Base-by-base conservation (phyloP, 2,888 invertebrate genomes). In the Coenonympha arcania region DNA sequence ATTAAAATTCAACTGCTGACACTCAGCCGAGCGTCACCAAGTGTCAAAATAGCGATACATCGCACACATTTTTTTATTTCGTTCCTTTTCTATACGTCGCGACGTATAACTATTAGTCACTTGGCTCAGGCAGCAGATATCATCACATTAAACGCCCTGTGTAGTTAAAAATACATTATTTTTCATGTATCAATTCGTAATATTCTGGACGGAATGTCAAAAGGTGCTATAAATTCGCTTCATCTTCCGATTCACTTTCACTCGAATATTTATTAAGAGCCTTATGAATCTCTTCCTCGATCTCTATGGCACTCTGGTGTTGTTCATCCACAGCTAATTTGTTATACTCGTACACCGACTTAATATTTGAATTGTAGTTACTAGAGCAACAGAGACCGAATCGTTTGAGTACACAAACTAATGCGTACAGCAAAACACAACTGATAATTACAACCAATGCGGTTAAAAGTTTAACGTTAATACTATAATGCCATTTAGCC, bases 191-290 rank as follows among this genome's bases (percentile, higher is more conserved):
- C 45, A 74, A 64, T 67, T 73, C 64, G 56, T 79, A 77, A 67
- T 73, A 78, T 64, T 73, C 63, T 8, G 61, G 53, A 57, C 62
- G 66, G 66, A 78, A 78, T 59, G 62, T 58, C 47, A 69, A 50
- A 56, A 74, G 56, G 28, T 60, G 75, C 77, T 85, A 84, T 80
- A 82, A 78, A 60, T 76, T 61, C 51, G 80, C 69, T 52, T 85
- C 81, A 31, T 83, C 82, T 6, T 85, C 86, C 4, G 81, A 78
- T 39, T 85, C 85, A 56, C 74, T 80, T 6, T 80, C 83, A 55
- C 79, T 85, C 20, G 69, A 72, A 61, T 76, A 77, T 47, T 62
- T 61, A 56, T 61, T 59, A 53, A 85, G 65, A 56, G 84, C 86
- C 48, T 79, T 76, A 36, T 76, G 71, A 57, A 86, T 83, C 61